Evolutionary conservation across 2,113 vertebrate species (phyloP), one percentile per base, ranked within the genome.

Genomic region (Eleginops maclovinus): DNA sequence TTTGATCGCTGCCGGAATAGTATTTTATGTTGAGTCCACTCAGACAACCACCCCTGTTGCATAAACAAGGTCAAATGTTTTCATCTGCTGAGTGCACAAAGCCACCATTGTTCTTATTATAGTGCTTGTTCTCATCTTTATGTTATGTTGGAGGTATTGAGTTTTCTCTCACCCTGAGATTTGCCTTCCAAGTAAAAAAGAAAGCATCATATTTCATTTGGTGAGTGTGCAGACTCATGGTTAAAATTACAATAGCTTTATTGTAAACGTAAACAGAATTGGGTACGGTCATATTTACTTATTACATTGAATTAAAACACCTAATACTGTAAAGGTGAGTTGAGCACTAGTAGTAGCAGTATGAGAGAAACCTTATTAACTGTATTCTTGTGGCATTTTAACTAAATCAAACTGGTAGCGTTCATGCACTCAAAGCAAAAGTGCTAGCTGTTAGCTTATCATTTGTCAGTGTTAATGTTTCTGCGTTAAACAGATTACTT

Each of bases 261-360:
- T 85, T 89, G 88, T 92, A 85, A 92, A 85, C 83, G 63, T 69
- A 47, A 77, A 77, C 56, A 8, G 3, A 71, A 65, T 81, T 68
- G 77, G 79, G 72, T 85, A 80, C 75, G 50, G 55, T 70, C 58
- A 17, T 50, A 66, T 55, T 62, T 22, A 59, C 31, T 28, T 62
- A 44, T 66, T 50, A 58, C 31, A 72, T 40, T 21, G 11, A 26
- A 56, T 36, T 63, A 55, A 47, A 51, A 16, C 14, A 16, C 41
- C 8, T 44, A 36, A 58, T 54, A 40, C 4, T 22, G 54, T 62
- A 68, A 55, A 67, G 10, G 50, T 76, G 61, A 73, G 65, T 69
- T 49, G 68, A 72, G 49, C 53, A 19, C 4, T 60, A 55, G 66
- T 81, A 75, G 72, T 11, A 53, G 17, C 4, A 49, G 19, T 64